These are phyloP conservation scores for Drosophila watanabei DNA, from an alignment of 1,140 invertebrate genomes.

Conservation along the genomic window DNA sequence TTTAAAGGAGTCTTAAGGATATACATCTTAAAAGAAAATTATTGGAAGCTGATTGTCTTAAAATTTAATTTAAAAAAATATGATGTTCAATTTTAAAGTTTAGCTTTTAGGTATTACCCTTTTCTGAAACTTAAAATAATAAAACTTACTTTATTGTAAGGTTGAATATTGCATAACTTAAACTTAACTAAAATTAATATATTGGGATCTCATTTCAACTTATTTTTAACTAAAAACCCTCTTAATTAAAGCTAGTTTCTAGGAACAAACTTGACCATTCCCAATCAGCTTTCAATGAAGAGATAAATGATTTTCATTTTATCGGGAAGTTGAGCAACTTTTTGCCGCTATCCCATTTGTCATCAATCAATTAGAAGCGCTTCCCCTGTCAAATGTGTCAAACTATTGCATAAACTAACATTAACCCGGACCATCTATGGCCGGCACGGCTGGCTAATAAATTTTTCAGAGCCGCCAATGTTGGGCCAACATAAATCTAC, in stretches of 20 bases:
- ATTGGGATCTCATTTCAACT: too few species aligned
- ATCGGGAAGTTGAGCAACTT: slow-evolving; percentile 21
- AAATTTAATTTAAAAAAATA: not conserved
- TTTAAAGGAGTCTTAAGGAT: not conserved
- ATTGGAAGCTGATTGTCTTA: not conserved
- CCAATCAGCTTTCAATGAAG: slow-evolving; percentile 5
- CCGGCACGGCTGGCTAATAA: slow-evolving; percentile 52
- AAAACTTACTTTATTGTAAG: not conserved
- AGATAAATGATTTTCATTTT: slow-evolving; percentile 38
- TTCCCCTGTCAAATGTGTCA: slow-evolving; percentile 54
- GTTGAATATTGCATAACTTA: not conserved
- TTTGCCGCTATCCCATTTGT: slow-evolving; percentile 28
- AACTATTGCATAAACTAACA: slow-evolving; percentile 58
- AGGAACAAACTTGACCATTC: not conserved
- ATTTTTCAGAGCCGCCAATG: slow-evolving; percentile 60
- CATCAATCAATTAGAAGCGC: slow-evolving; percentile 57
- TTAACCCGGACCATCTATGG: slow-evolving; percentile 47
- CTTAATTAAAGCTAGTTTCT: not conserved
- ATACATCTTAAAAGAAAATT: not conserved
- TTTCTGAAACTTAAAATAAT: not conserved
- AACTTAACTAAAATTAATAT: not conserved
- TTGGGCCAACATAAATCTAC: slow-evolving; percentile 67
- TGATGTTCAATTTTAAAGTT: not conserved
- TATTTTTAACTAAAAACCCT: not conserved
- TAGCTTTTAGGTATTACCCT: too few species aligned